Conservation (phyloP, 2,797 vertebrate genomes). For the Alectoris magna region DNA sequence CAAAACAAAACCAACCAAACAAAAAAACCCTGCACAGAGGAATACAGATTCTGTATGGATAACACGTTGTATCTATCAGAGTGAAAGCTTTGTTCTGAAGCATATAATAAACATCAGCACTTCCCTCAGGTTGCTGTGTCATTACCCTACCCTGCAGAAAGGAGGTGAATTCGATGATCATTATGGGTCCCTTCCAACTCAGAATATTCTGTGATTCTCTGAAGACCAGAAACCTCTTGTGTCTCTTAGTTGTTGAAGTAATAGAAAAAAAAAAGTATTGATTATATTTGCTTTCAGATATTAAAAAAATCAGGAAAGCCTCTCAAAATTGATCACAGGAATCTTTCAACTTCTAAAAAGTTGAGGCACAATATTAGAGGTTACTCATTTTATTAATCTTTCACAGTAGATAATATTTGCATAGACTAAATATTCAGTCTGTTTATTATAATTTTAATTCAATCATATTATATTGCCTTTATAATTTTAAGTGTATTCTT, state of each 20-base stretch:
- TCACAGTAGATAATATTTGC: neutral
- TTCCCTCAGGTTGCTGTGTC: neutral
- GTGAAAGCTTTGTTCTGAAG: neutral
- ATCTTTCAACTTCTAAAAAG: neutral
- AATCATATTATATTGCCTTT: neutral
- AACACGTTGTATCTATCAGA: neutral
- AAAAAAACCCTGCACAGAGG: neutral
- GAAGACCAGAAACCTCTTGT: neutral
- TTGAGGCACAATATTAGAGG: neutral
- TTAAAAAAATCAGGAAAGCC: neutral
- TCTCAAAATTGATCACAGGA: neutral
- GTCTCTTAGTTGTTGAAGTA: neutral
- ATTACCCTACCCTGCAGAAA: neutral
- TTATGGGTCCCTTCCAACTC: neutral
- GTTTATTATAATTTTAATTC: conserved; percentile 23
- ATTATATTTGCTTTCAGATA: neutral
- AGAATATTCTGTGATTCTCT: neutral
- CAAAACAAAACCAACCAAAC: neutral
- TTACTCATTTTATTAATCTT: neutral
- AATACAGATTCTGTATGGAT: neutral
- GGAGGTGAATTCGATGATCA: no score
- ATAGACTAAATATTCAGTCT: conserved; percentile 18
- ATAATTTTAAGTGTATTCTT: conserved; percentile 51
- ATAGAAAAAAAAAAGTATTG: neutral
- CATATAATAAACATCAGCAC: neutral